phyloP scores from a whole-genome alignment of 2,113 vertebrate species.

The Sorex fumeus region DNA sequence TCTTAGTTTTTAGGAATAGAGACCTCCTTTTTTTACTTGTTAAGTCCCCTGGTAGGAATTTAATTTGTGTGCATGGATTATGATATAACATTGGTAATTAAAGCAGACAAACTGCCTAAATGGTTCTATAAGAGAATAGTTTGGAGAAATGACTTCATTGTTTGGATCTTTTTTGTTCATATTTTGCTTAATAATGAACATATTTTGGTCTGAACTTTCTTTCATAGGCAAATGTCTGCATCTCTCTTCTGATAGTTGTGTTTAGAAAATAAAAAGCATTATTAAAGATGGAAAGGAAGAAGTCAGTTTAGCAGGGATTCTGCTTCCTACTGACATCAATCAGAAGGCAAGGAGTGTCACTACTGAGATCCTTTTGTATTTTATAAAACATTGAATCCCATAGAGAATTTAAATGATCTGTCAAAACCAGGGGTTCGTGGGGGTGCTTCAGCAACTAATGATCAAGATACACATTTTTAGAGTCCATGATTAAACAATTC shows the following conservation, averaged over 20 bases:
- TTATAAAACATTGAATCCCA: background rate
- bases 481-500: background rate
- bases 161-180: background rate
- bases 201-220: background rate
- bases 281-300: background rate
- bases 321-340: background rate
- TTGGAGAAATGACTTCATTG: background rate
- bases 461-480: conserved; percentile 46
- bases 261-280: conserved; percentile 1
- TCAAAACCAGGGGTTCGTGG: background rate
- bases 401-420: conserved; percentile 36
- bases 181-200: background rate
- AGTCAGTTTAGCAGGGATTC: background rate
- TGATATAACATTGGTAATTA: background rate
- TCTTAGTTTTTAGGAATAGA: conserved; percentile 32
- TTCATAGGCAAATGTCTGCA: background rate
- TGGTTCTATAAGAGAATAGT: background rate
- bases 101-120: background rate
- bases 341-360: background rate
- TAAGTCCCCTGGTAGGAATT: background rate
- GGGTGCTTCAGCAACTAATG: background rate
- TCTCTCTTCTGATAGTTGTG: background rate
- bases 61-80: background rate
- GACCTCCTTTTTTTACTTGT: background rate
- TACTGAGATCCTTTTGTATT: background rate